A percentile compares a stretch with the other conserved stretches of the same genome.
These are phyloP conservation scores for Drosophila acutilabella DNA, from an alignment of 2,888 invertebrate species.

Conservation along the genomic window DNA sequence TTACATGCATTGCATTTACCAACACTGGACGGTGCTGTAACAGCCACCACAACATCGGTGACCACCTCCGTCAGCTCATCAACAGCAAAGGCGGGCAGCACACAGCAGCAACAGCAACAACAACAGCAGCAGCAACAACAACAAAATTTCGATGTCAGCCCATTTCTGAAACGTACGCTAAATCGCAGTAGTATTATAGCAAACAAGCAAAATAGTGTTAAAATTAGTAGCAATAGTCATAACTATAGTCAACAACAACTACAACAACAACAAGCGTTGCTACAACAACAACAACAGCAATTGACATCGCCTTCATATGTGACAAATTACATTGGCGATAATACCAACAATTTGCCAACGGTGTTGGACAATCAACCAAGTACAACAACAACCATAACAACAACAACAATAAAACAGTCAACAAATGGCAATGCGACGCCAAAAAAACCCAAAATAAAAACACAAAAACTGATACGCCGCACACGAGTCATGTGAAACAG, in stretches of 20 bases:
- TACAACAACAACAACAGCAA: conserved; percentile 41
- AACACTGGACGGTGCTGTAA: conserved; percentile 67
- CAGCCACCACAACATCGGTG: conserved; percentile 64
- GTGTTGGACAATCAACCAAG: conserved; percentile 66
- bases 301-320: conserved; percentile 84
- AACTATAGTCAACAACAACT: conserved; percentile 57
- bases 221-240: conserved; percentile 66
- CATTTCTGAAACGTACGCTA: conserved; percentile 83
- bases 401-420: conserved; percentile 43
- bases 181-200: conserved; percentile 72
- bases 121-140: conserved; percentile 30
- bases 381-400: conserved; percentile 51
- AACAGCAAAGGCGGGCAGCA: conserved; percentile 35
- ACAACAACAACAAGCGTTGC: conserved; percentile 30
- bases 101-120: conserved; percentile 44
- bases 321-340: conserved; percentile 86
- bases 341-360: conserved; percentile 82
- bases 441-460: conserved; percentile 81
- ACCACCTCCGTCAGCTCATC: conserved; percentile 62
- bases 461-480: conserved; percentile 83
- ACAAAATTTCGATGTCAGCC: conserved; percentile 67
- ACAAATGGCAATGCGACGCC: conserved; percentile 55
- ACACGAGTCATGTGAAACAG: conserved; percentile 79
- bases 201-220: conserved; percentile 69
- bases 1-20: conserved; percentile 75